These are phyloP conservation scores for Sanderia malayensis DNA, from an alignment of 30 jellyfish, hydroid and myxozoan species.

Conservation along the genomic window DNA sequence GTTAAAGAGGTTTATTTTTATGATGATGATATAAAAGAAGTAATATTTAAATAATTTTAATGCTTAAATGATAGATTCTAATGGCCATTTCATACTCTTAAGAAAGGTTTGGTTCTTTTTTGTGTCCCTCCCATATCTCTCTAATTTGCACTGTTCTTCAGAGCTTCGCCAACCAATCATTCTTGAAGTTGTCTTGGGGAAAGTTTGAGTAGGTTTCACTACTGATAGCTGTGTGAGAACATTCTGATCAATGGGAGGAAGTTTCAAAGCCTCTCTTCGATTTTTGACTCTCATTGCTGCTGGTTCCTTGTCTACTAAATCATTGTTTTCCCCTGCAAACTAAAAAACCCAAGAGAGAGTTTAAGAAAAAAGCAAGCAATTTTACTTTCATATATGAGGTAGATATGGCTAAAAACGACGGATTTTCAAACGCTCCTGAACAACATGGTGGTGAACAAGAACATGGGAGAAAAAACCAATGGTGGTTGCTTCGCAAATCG, in stretches of 20 bases:
- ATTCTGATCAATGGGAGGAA: slow-evolving; percentile 77
- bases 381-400: no score
- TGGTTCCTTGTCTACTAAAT: slow-evolving; percentile 19
- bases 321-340: slow-evolving; percentile 58
- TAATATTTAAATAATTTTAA: no score
- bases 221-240: slow-evolving; percentile 50
- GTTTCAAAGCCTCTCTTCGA: slow-evolving; percentile 65
- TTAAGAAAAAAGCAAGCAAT: no score
- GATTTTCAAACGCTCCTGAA: no score
- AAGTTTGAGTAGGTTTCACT: slow-evolving; percentile 62
- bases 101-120: slow-evolving; percentile 62
- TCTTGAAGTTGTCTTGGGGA: slow-evolving; percentile 77
- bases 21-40: no score
- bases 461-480: no score
- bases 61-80: slow-evolving; percentile 65
- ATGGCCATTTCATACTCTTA: slow-evolving; percentile 77
- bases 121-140: slow-evolving; percentile 87
- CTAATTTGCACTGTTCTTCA: slow-evolving; percentile 68
- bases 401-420: no score
- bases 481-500: no score
- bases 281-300: slow-evolving; percentile 75
- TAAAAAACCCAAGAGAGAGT: background rate
- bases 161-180: slow-evolving; percentile 91
- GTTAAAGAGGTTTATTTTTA: no score
- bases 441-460: no score